These are phyloP conservation scores for Montifringilla adamsi DNA, from an alignment of 2,113 vertebrate species.

Conservation along the genomic window DNA sequence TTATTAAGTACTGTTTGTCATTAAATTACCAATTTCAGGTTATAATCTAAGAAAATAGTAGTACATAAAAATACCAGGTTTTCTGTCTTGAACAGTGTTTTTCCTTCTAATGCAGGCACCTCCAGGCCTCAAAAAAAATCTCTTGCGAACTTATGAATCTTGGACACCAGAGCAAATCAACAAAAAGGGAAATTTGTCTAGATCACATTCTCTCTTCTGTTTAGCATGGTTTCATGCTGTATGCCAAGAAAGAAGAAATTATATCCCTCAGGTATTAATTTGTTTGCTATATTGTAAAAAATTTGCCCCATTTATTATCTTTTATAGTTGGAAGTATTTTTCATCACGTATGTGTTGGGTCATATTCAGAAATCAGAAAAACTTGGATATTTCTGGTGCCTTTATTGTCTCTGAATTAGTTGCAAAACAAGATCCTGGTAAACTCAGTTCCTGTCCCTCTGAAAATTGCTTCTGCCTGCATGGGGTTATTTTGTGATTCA, in stretches of 20 bases:
- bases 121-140: constrained; percentile 96
- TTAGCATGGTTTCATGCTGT: constrained; percentile 98
- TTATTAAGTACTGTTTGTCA: neutral
- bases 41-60: neutral
- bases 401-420: neutral
- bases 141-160: constrained; percentile 93
- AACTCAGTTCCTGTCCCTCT: neutral
- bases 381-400: neutral
- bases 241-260: constrained; percentile 97
- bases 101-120: constrained; percentile 79
- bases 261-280: constrained; percentile 89
- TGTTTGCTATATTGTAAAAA: neutral
- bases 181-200: constrained; percentile 81
- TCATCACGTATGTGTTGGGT: neutral
- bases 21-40: neutral
- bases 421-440: neutral
- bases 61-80: neutral
- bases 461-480: neutral
- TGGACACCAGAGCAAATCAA: constrained; percentile 93
- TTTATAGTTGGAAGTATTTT: neutral
- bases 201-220: constrained; percentile 91
- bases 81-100: neutral
- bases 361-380: neutral
- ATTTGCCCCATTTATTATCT: neutral
- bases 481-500: neutral